phyloP scores from a whole-genome alignment of 2,113 vertebrate genomes.

The Clarias macrocephalus region DNA sequence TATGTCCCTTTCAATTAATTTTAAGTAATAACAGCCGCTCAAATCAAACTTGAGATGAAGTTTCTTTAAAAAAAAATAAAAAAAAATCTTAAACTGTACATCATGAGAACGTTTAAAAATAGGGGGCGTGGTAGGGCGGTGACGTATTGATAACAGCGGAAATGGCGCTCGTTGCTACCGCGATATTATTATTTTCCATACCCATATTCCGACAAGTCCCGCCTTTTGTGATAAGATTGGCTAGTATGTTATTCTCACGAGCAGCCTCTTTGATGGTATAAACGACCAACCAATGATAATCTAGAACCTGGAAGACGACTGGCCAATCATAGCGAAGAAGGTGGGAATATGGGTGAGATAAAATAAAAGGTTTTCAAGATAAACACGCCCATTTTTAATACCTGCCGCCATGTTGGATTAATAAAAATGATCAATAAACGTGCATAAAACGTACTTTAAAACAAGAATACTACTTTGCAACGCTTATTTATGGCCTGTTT shows the following conservation, averaged over 20 bases:
- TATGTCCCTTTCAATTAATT: not conserved
- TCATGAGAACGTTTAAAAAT: not conserved
- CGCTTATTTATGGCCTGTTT: too few relatives aligned
- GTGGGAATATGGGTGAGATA: not conserved
- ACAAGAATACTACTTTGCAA: not conserved
- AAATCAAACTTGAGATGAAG: not conserved
- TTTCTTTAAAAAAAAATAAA: not conserved
- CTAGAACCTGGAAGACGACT: not conserved
- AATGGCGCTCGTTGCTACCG: not conserved
- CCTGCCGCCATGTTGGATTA: constrained; percentile 46
- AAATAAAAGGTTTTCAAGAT: not conserved
- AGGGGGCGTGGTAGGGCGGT: not conserved
- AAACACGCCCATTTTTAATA: constrained; percentile 27
- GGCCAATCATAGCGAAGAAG: not conserved
- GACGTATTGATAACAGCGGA: not conserved
- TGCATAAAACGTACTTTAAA: constrained; percentile 23
- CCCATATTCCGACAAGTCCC: not conserved
- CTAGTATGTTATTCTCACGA: not conserved
- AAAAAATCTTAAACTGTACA: not conserved
- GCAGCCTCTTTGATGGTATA: not conserved
- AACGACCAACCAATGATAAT: not conserved
- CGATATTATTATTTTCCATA: not conserved
- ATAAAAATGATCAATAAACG: constrained; percentile 32
- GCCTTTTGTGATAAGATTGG: not conserved
- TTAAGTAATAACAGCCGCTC: not conserved